Evolutionary conservation across 2,113 vertebrate genomes (phyloP).

Genomic region (Erythrocebus patas): DNA sequence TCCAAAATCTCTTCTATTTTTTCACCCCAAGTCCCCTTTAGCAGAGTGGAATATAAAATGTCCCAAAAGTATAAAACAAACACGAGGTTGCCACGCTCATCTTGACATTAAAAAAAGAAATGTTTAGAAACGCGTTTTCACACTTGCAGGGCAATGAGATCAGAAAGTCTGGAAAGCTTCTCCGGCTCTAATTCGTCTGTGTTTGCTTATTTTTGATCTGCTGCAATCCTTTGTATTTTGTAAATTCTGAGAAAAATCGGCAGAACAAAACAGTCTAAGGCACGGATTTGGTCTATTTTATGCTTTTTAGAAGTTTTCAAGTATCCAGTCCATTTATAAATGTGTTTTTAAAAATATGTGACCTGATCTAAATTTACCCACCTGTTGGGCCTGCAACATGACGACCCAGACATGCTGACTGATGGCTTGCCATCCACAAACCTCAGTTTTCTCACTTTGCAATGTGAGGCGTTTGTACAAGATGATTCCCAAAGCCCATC

Average conservation of each 20-base stretch:
- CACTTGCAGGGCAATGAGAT: background rate
- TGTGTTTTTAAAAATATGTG: slow-evolving; percentile 34
- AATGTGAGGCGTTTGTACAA: background rate
- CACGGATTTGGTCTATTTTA: slow-evolving; percentile 76
- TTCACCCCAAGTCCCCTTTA: background rate
- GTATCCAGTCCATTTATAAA: slow-evolving; percentile 63
- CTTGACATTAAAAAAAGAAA: background rate
- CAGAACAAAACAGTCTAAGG: slow-evolving; percentile 77
- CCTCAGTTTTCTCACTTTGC: background rate
- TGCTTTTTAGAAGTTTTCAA: slow-evolving; percentile 64
- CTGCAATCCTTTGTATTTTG: slow-evolving; percentile 75
- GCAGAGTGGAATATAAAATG: slow-evolving; percentile 53
- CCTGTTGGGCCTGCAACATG: background rate
- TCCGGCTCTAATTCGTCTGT: slow-evolving; percentile 25
- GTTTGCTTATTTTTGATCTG: slow-evolving; percentile 78
- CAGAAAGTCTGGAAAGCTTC: background rate
- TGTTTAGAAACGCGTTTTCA: background rate
- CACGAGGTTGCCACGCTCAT: background rate
- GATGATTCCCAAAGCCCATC: background rate
- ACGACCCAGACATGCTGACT: background rate
- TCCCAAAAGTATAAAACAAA: background rate
- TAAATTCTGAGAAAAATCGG: slow-evolving; percentile 76
- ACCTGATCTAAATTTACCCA: slow-evolving; percentile 39
- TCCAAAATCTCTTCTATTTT: slow-evolving; percentile 34
- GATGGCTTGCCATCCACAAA: background rate